These are phyloP conservation scores for Parnassius orleans DNA, from an alignment of 2,888 invertebrate genomes.

Conservation along the genomic window DNA sequence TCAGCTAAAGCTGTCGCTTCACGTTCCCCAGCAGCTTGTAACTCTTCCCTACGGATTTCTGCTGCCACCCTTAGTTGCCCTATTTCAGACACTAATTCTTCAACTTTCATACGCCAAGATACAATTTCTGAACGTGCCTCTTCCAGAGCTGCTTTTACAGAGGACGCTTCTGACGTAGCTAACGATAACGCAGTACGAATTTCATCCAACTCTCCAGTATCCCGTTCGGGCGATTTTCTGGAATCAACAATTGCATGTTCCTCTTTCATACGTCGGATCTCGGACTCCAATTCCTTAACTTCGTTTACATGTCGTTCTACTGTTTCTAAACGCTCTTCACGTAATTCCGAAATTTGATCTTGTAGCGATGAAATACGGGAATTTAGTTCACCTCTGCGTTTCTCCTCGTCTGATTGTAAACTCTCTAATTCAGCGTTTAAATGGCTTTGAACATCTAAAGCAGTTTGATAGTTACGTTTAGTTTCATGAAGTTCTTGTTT, in stretches of 20 bases:
- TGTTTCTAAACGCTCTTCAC: conserved; percentile 56
- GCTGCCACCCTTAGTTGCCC: conserved; percentile 58
- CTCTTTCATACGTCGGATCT: conserved; percentile 61
- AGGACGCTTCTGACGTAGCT: conserved; percentile 53
- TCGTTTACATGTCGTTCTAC: conserved; percentile 55
- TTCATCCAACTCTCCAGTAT: conserved; percentile 64
- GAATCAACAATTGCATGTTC: conserved; percentile 49
- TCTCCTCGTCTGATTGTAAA: conserved; percentile 61
- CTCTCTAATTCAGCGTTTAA: conserved; percentile 66
- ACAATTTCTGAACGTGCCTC: conserved; percentile 52
- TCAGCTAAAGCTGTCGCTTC: conserved; percentile 64
- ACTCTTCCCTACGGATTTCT: conserved; percentile 60
- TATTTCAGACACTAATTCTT: conserved; percentile 59
- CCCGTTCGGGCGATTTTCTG: conserved; percentile 55
- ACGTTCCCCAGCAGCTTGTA: conserved; percentile 57
- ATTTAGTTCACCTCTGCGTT: conserved; percentile 50
- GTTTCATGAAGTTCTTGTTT: conserved; percentile 73
- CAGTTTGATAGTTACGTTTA: conserved; percentile 65
- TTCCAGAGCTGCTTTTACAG: conserved; percentile 55
- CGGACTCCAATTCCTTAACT: conserved; percentile 54
- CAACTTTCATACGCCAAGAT: conserved; percentile 61
- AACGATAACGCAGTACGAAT: conserved; percentile 47
- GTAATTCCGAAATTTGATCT: conserved; percentile 62
- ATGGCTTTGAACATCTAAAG: conserved; percentile 69
- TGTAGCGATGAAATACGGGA: conserved; percentile 56